Conservation (phyloP, 2,888 invertebrate species). For the Eilema sororculum region DNA sequence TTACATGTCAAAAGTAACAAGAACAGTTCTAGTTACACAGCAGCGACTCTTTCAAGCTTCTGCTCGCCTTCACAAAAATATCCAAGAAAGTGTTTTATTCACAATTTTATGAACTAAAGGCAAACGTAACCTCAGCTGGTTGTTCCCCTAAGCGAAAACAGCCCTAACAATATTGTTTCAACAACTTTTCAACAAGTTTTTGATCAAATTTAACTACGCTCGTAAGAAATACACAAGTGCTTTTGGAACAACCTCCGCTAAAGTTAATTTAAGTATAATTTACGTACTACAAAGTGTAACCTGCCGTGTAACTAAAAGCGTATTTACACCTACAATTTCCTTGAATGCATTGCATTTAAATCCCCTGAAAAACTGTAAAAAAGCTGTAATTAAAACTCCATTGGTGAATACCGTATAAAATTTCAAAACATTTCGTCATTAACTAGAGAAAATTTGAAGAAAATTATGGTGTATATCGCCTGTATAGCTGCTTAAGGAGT, state of each 20-base stretch:
- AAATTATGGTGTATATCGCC: neutral
- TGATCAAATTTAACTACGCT: constrained; percentile 48
- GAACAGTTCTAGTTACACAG: too few species aligned
- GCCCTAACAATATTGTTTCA: constrained; percentile 46
- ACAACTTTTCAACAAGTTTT: constrained; percentile 50
- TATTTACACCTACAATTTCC: constrained; percentile 19
- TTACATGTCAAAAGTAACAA: too few species aligned
- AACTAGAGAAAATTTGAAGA: neutral
- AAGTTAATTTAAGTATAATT: constrained; percentile 29
- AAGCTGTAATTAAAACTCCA: constrained; percentile 21
- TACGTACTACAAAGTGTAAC: constrained; percentile 7
- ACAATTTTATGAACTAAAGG: constrained; percentile 20
- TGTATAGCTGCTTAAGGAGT: too few species aligned
- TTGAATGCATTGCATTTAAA: constrained; percentile 28
- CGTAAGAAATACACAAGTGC: constrained; percentile 40
- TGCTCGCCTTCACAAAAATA: neutral
- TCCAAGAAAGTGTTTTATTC: constrained; percentile 1
- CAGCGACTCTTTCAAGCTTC: too few species aligned
- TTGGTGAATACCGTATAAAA: neutral
- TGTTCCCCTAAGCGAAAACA: constrained; percentile 43
- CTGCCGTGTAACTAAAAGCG: neutral
- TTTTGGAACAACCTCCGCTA: constrained; percentile 16
- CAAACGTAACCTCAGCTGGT: constrained; percentile 27
- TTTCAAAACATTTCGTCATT: neutral
- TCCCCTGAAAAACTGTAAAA: constrained; percentile 11